phyloP scores from a whole-genome alignment of 2,888 invertebrate genomes.

The Zaprionus lineosus region DNA sequence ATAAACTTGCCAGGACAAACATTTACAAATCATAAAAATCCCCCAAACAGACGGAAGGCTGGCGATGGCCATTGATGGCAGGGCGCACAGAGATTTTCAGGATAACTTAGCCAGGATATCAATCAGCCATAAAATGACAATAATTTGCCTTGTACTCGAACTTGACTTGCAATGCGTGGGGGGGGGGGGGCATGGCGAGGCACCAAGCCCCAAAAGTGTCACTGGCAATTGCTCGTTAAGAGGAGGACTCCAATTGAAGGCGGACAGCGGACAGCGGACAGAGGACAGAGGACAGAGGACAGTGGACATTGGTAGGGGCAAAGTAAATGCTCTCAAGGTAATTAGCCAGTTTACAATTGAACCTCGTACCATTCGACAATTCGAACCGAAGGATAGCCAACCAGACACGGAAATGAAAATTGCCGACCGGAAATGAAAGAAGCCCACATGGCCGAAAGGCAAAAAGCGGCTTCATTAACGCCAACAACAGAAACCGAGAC shows the following conservation, averaged over 20 bases:
- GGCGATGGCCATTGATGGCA: constrained; percentile 21
- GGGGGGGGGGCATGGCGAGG: too few relatives aligned
- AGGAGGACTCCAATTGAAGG: too few relatives aligned
- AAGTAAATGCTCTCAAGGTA: constrained; percentile 26
- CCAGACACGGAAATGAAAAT: constrained; percentile 30
- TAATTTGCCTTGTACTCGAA: constrained; percentile 34
- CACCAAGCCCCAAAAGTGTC: too few relatives aligned
- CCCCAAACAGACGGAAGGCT: constrained; percentile 23
- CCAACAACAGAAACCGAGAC: constrained; percentile 16
- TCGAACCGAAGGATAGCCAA: constrained; percentile 15
- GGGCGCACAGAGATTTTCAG: too few relatives aligned
- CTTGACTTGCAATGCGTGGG: constrained; percentile 9
- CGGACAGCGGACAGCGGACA: too few relatives aligned
- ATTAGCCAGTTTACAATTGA: constrained; percentile 53
- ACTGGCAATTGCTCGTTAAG: constrained; percentile 50
- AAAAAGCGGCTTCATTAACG: constrained; percentile 62
- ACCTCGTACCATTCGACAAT: constrained; percentile 11
- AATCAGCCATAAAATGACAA: constrained; percentile 58
- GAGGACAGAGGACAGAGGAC: too few relatives aligned
- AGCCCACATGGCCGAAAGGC: constrained; percentile 7
- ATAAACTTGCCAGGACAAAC: constrained; percentile 71
- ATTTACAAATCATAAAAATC: constrained; percentile 76
- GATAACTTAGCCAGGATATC: constrained; percentile 29
- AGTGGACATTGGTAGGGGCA: too few relatives aligned
- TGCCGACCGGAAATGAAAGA: constrained; percentile 16